Evolutionary conservation across 2,113 vertebrate species (phyloP), one percentile per base, ranked within the genome.

Genomic region (Trichechus manatus): DNA sequence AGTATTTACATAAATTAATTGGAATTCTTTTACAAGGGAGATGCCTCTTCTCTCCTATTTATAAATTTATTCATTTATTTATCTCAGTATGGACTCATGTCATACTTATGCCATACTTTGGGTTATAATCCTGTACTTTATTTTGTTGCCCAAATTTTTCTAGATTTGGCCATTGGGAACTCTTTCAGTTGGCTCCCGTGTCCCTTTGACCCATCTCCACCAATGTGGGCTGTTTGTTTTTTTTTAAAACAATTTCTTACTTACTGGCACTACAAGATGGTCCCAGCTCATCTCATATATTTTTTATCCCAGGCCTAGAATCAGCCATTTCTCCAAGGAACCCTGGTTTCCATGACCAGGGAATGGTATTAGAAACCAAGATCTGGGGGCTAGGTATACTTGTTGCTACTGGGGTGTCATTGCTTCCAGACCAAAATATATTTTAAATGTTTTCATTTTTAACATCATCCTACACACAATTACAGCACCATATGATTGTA

Each of bases 11-110:
- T 53, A 53, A 8, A 53, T 53, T 53, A 53, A 39, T 39, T 39
- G 39, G 39, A 3, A 39, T 53, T 53, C 13, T 53, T 53, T 53
- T 53, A 59, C 31, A 90, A 68, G 9, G 25, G 44, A 68, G 36
- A 75, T n/a, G 15, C 56, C 19, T 80, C 70, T 82, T 74, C 75
- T 87, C 61, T 89, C 9, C 23, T 3, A n/a, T 53, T 88, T 89
- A 88, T 80, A 96, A 80, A 68, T 93, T 88, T 91, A 53, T 82
- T 81, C n/a, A 80, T 75, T 70, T 85, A 79, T 68, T 79, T 83
- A 39, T 77, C 59, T 61, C 9, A 50, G 2, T 78, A 42, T 47
- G 11, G 44, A 97, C 23, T 85, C 64, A 9, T 78, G 14, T 39
- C 36, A 9, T 81, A 70, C 68, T 95, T 96, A 39, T 61, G 87